Base-by-base conservation (phyloP, 2,113 vertebrate genomes). In the Monopterus albus region DNA sequence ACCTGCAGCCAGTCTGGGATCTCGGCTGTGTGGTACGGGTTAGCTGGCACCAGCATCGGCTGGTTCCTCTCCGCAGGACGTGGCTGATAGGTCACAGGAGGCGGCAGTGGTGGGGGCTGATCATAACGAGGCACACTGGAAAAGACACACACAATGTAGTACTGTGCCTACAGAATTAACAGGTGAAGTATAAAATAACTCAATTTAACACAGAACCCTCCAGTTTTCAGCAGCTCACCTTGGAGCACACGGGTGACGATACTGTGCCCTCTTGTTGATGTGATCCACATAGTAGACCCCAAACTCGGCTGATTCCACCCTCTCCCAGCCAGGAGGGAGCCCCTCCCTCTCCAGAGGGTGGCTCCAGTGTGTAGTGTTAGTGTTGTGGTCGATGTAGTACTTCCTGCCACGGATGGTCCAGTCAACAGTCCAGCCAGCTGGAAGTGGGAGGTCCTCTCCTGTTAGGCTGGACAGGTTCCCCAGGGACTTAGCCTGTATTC, bases 1-100 rank as follows among this genome's bases (percentile, higher is more conserved):
- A 99, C 98, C 93, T 98, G 97, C 81, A 99, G 94, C 98, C 98
- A 99, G 91, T 98, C 96, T 0, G 98, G 98, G 81, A 99, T 98
- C 87, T 98, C 97, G 0, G 97, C 96, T 0, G 96, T 95, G 92
- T 98, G 98, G 89, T 99, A 99, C 0, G 98, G 98, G 91, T 99
- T 99, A 2, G 97, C 97, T 53, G 98, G 97, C n/a, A 99, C 97
- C 7, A 99, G 93, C 21, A 98, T 92, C 0, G 95, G 85, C 69
- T 98, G 97, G 91, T 93, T 97, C 53, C 96, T 92, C 84, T 98
- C 96, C 0, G 92, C 82, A 8, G 93, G 94, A 50, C 95, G 96
- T 0, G 98, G 92, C 87, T 98, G 97, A 75, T 98, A 98, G 1
- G 93, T 93, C 65, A 98, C 94, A 0, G 97, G 98, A 31, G 96